Evolutionary conservation across 2,797 vertebrate genomes (phyloP), one percentile per base, ranked within the genome.

Genomic region (Urophycis tenuis): DNA sequence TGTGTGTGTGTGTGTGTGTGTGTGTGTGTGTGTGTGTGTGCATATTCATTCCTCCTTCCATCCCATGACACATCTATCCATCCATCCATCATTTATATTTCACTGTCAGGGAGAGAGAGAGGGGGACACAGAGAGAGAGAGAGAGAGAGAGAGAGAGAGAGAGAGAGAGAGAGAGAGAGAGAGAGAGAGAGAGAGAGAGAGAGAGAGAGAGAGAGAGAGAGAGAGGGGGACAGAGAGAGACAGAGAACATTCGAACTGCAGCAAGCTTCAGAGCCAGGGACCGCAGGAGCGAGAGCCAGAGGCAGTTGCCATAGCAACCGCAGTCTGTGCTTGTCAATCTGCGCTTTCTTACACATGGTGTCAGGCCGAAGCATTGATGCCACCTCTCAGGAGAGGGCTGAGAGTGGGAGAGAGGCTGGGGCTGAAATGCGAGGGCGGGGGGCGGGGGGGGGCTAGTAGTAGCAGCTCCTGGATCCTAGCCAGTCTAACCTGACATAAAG

Each of bases 231-330:
- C 19, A 53, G 49, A 53, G 49, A n/a, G 49, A 53, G 1, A 22
- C 19, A 22, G 22, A 53, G 49, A 15, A 9, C 69, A 75, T 41
- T 81, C 72, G 12, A 72, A 41, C 49, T 80, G 72, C 36, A 15
- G 35, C 49, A 7, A n/a, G 49, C 49, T 45, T 14, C 15, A 45
- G 11, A 11, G 41, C 41, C 2, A 45, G 41, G 17, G 41, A 45
- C 41, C 19, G 49, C 49, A 53, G 49, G 4, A 22, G 45, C 35
- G 72, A 2, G 45, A 81, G 81, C 72, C 30, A 72, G 82, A 85
- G 64, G 74, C 35, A 72, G 90, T 92, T 91, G 81, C 86, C 78
- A 78, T 81, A 78, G 89, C 79, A 87, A 90, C 86, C 70, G 77
- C 29, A 77, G 81, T n/a, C n/a, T n/a, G n/a, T n/a, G n/a, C n/a